These are phyloP conservation scores for Cataglyphis cursor DNA, from an alignment of 2,888 invertebrate species.

Conservation along the genomic window DNA sequence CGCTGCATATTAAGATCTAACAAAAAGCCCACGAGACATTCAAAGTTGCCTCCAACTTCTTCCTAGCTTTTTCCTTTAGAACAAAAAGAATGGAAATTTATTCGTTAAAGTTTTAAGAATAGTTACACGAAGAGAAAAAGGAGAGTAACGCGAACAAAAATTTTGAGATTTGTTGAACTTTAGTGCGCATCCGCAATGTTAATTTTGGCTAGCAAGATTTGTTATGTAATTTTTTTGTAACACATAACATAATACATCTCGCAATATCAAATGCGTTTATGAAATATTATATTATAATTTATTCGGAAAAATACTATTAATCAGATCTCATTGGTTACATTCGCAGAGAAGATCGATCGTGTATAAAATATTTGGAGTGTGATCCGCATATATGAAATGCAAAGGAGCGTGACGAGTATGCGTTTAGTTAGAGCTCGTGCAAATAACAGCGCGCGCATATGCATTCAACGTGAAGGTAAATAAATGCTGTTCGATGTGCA, in stretches of 20 bases:
- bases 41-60: background rate
- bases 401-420: constrained; percentile 12
- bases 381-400: constrained; percentile 7
- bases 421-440: constrained; percentile 14
- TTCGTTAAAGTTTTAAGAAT: constrained; percentile 20
- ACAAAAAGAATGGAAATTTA: constrained; percentile 25
- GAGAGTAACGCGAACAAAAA: constrained; percentile 1
- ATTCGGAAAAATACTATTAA: background rate
- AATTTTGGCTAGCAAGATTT: background rate
- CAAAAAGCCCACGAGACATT: background rate
- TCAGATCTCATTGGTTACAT: background rate
- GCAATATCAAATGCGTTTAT: background rate
- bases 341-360: background rate
- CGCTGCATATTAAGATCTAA: background rate
- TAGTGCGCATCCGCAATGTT: constrained; percentile 3
- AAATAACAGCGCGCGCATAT: constrained; percentile 20
- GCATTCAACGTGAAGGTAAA: constrained; percentile 23
- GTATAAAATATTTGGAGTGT: constrained; percentile 6
- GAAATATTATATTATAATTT: background rate
- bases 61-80: background rate
- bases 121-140: background rate
- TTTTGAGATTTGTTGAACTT: constrained; percentile 7
- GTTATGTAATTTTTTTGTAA: background rate
- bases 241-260: background rate
- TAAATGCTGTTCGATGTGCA: constrained; percentile 33